Evolutionary conservation across 1,140 invertebrate species (phyloP), one percentile per base, ranked within the genome.

Genomic region (Phenacoccus solenopsis): DNA sequence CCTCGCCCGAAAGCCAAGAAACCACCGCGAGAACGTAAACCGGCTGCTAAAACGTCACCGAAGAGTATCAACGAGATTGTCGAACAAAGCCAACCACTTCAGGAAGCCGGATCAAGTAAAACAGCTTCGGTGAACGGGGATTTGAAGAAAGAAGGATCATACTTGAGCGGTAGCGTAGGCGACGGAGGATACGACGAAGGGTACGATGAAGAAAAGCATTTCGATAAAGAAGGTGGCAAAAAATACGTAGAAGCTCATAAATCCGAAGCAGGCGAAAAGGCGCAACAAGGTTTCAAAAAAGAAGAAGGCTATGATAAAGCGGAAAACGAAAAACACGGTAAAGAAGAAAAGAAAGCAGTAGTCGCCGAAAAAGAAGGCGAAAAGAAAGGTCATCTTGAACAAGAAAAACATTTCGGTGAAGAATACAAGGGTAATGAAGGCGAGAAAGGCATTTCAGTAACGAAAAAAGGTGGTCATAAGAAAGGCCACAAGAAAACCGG

Each of bases 401-500:
- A 76, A 32, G 71, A 68, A 3, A 71, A 73, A 10, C 76, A 78
- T 21, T 80, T 82, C 61, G 79, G 78, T 12, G 78, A 80, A 56
- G 79, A 81, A 68, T 77, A 82, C 69, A 74, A 78, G 67, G 75
- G 76, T 0, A 78, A 80, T 59, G 76, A 72, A 30, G 76, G 74
- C 22, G 73, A 72, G 10, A 74, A 75, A 24, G 73, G 67, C 3
- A 32, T 70, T 0, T 70, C 74, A 1, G 72, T 74, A 21, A 64
- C 70, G n/a, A 72, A 73, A 20, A 75, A 75, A n/a, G 75, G 75
- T 10, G 84, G 83, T 20, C 85, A 86, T 73, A 85, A 85, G 74
- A 87, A 86, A 71, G 85, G 85, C 0, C 84, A 86, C 75, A 82
- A 83, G 25, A 84, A 82, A 72, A 84, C 85, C 73, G 85, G 85